phyloP scores from a whole-genome alignment of 2,113 vertebrate genomes.

The Psittacula cyanocephala region DNA sequence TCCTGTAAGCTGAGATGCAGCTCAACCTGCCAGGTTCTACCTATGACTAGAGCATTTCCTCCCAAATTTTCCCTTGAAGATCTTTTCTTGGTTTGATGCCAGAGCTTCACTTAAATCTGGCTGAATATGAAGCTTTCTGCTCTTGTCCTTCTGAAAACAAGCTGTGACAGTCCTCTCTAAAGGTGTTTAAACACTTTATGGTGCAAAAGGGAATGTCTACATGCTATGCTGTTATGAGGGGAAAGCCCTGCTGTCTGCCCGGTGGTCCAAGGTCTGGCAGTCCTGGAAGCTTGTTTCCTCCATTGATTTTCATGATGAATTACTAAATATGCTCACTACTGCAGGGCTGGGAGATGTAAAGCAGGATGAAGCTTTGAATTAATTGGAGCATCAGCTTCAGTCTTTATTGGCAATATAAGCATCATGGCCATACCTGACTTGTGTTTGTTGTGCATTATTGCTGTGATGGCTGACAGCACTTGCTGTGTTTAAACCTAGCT shows the following conservation, averaged over 20 bases:
- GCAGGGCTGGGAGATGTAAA: neutral
- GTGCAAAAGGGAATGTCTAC: neutral
- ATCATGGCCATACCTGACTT: neutral
- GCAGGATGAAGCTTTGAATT: neutral
- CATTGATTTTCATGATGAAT: neutral
- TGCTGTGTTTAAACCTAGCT: neutral
- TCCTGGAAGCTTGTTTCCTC: neutral
- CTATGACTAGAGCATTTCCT: neutral
- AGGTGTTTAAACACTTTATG: neutral
- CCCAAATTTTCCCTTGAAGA: neutral
- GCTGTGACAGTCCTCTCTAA: neutral
- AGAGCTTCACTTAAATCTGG: neutral
- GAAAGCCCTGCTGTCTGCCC: neutral
- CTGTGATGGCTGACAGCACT: neutral
- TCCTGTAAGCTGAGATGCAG: neutral
- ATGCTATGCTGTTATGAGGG: neutral
- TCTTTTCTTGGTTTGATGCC: neutral
- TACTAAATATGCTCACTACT: neutral
- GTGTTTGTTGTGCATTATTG: neutral
- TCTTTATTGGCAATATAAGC: neutral
- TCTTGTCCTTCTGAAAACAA: neutral
- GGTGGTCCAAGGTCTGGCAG: neutral
- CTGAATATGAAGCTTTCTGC: neutral
- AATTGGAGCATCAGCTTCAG: neutral
- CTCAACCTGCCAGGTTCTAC: neutral